A percentile compares a stretch with the other conserved stretches of the same genome.
Evolutionary conservation across 2,113 vertebrate genomes (phyloP).

Genomic region (Brienomyrus longianalis): DNA sequence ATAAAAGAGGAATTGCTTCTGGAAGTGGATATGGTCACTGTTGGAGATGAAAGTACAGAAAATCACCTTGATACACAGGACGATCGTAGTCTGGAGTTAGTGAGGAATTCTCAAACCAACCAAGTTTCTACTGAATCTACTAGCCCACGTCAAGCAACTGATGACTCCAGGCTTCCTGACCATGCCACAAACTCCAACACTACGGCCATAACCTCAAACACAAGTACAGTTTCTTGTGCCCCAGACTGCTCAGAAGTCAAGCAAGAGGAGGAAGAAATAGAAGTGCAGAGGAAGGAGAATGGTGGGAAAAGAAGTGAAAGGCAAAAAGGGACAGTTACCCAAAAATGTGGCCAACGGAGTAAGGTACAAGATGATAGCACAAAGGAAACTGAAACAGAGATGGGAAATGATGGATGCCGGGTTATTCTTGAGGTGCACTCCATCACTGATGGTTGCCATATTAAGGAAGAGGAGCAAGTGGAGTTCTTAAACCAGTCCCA

Average conservation of each 20-base stretch:
- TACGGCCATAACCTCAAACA: constrained; percentile 22
- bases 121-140: neutral
- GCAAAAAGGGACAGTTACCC: constrained; percentile 25
- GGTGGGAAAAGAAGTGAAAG: constrained; percentile 24
- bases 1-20: constrained; percentile 54
- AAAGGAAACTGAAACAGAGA: constrained; percentile 24
- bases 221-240: constrained; percentile 41
- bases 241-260: constrained; percentile 48
- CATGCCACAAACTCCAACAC: constrained; percentile 1
- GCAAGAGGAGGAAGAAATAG: constrained; percentile 55
- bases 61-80: constrained; percentile 21
- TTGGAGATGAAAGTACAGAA: constrained; percentile 50
- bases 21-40: constrained; percentile 57
- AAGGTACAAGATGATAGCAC: constrained; percentile 11
- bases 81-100: neutral
- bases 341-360: constrained; percentile 27
- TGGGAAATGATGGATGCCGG: constrained; percentile 49
- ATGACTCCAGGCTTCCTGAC: neutral
- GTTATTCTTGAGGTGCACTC: constrained; percentile 47
- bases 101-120: neutral
- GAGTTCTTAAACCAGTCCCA: neutral
- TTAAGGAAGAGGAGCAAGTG: constrained; percentile 24
- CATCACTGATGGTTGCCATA: constrained; percentile 34
- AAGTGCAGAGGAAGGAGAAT: constrained; percentile 44
- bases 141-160: neutral